Evolutionary conservation across 2,888 invertebrate genomes (phyloP).

Genomic region (Drosophila vallismaia): DNA sequence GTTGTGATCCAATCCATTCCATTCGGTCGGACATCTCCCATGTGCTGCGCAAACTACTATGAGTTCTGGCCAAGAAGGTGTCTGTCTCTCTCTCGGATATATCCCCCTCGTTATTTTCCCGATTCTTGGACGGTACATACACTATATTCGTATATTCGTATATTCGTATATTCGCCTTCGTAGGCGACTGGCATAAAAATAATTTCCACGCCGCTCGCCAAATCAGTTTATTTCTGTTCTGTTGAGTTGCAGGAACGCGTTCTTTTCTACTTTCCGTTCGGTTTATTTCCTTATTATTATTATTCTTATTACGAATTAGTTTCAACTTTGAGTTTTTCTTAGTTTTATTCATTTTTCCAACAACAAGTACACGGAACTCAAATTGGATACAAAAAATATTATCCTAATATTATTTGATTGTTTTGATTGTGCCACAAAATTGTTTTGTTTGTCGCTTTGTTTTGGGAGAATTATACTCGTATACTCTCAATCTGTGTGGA

Average conservation of each 20-base stretch:
- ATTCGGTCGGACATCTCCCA: slow-evolving; percentile 26
- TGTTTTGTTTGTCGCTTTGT: slow-evolving; percentile 38
- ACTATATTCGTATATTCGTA: neutral
- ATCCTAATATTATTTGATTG: slow-evolving; percentile 42
- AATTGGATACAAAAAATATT: slow-evolving; percentile 36
- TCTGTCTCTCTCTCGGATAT: slow-evolving; percentile 25
- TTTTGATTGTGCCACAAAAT: slow-evolving; percentile 37
- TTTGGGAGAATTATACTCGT: slow-evolving; percentile 38
- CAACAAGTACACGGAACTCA: slow-evolving; percentile 26
- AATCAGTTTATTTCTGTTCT: slow-evolving; percentile 84
- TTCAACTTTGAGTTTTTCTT: slow-evolving; percentile 65
- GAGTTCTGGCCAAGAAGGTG: slow-evolving; percentile 34
- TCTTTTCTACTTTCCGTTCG: slow-evolving; percentile 84
- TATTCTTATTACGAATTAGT: slow-evolving; percentile 61
- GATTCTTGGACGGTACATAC: slow-evolving; percentile 22
- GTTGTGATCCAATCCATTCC: slow-evolving; percentile 42
- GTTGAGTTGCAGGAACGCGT: slow-evolving; percentile 83
- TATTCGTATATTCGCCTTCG: slow-evolving; percentile 13
- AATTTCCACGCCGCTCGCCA: slow-evolving; percentile 68
- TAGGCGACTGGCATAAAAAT: slow-evolving; percentile 64
- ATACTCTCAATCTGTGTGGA: slow-evolving; percentile 37
- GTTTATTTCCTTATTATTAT: slow-evolving; percentile 83
- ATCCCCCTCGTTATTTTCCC: slow-evolving; percentile 11
- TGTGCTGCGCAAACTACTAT: slow-evolving; percentile 5
- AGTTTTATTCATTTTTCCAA: slow-evolving; percentile 59